Evolutionary conservation across 2,113 vertebrate species (phyloP).

Genomic region (Chamaea fasciata): DNA sequence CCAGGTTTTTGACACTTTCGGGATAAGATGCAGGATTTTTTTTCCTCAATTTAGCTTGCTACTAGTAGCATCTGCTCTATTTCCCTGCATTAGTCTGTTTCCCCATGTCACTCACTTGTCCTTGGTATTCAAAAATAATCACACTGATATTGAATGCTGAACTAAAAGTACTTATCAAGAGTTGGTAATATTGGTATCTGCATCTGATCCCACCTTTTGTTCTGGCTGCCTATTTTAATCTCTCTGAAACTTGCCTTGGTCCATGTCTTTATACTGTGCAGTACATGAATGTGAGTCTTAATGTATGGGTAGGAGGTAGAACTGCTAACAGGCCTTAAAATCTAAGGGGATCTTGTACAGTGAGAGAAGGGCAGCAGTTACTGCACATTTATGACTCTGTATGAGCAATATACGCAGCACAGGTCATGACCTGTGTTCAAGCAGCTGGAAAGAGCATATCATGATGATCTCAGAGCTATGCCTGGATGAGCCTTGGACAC

Average conservation of each 20-base stretch:
- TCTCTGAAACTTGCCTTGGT: neutral
- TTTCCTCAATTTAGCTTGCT: neutral
- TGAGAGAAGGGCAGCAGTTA: neutral
- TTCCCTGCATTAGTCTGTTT: neutral
- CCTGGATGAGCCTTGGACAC: neutral
- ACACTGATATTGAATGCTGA: neutral
- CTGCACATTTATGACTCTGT: neutral
- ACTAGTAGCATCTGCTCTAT: neutral
- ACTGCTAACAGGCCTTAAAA: neutral
- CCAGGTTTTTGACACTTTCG: neutral
- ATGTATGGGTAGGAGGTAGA: fast-evolving
- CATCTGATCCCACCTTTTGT: neutral
- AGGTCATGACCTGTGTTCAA: fast-evolving
- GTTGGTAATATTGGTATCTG: neutral
- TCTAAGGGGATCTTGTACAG: neutral
- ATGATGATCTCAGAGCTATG: neutral
- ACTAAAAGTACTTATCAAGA: neutral
- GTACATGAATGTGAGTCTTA: neutral
- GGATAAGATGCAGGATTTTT: neutral
- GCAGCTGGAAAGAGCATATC: neutral
- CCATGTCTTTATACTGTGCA: neutral
- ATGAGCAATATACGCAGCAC: neutral
- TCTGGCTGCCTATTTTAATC: neutral
- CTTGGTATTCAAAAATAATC: neutral
- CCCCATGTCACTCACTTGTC: neutral